Evolutionary conservation across 2,888 invertebrate genomes (phyloP), one percentile per base, ranked within the genome.

Genomic region (Neoascia interrupta): DNA sequence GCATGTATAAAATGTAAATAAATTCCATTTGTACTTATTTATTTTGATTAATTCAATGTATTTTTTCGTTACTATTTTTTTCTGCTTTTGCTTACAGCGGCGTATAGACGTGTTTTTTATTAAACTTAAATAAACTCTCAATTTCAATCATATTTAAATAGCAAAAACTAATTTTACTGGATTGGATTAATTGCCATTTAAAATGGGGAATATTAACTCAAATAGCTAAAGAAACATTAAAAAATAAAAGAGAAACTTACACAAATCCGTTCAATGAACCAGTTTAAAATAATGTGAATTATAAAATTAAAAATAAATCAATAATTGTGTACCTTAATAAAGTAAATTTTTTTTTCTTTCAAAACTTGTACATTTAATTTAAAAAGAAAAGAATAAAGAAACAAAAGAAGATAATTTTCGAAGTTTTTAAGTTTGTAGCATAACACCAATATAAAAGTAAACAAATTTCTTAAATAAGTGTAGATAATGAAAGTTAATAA

Each of bases 391-490:
- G n/a, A n/a, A n/a, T n/a, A n/a, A n/a, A n/a, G n/a, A n/a, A n/a
- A n/a, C n/a, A n/a, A n/a, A n/a, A n/a, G 45, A 10, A 26, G 51
- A 64, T 54, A 26, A 34, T 47, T 60, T 61, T 75, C 45, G 23
- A 21, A 64, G 64, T 64, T 31, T 26, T 26, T 72, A 64, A 49
- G 53, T 79, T 79, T 79, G 79, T 79, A 79, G 73, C 49, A 79
- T 73, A 79, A 79, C 79, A 79, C 79, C 79, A 79, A 79, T 79
- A 68, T 49, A 73, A 79, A 58, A 74, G 23, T 64, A 72, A 79
- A 54, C 10, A 54, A 56, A 56, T 23, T 10, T 51, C 39, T 66
- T 79, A 56, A 58, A 61, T 79, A 73, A 79, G 66, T 79, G 79
- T 79, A 79, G 79, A 73, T 79, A 79, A 73, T 79, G 79, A 79